Evolutionary conservation across 1,140 invertebrate genomes (phyloP).

Genomic region (Ruditapes philippinarum): DNA sequence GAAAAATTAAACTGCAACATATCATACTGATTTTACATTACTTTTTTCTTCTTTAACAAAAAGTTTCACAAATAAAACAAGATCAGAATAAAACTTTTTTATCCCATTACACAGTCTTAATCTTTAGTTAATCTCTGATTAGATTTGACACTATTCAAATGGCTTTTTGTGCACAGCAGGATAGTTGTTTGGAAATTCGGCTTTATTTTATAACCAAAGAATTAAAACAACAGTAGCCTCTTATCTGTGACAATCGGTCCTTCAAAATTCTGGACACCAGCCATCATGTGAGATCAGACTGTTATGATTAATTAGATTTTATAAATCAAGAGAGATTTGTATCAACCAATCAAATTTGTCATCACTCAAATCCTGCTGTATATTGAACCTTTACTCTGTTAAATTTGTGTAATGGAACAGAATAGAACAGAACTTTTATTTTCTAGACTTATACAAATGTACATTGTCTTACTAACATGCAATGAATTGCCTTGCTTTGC

Average conservation of each 20-base stretch:
- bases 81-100: background rate
- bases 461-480: too few species aligned
- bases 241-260: background rate
- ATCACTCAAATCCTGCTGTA: background rate
- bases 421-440: too few species aligned
- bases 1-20: too few species aligned
- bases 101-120: background rate
- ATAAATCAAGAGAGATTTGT: conserved; percentile 1
- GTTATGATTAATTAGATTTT: background rate
- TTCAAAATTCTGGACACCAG: background rate
- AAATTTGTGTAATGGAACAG: too few species aligned
- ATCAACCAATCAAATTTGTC: background rate
- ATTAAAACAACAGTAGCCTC: conserved; percentile 1
- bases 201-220: background rate
- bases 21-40: too few species aligned
- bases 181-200: background rate
- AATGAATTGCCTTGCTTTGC: too few species aligned
- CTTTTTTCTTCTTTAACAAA: background rate
- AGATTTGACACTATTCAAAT: conserved; percentile 30
- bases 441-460: too few species aligned
- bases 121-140: background rate
- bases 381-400: too few species aligned
- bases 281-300: background rate
- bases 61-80: background rate
- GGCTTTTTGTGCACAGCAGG: background rate